These are phyloP conservation scores for Chaetura pelagica DNA, from an alignment of 2,113 vertebrate genomes.

Conservation along the genomic window DNA sequence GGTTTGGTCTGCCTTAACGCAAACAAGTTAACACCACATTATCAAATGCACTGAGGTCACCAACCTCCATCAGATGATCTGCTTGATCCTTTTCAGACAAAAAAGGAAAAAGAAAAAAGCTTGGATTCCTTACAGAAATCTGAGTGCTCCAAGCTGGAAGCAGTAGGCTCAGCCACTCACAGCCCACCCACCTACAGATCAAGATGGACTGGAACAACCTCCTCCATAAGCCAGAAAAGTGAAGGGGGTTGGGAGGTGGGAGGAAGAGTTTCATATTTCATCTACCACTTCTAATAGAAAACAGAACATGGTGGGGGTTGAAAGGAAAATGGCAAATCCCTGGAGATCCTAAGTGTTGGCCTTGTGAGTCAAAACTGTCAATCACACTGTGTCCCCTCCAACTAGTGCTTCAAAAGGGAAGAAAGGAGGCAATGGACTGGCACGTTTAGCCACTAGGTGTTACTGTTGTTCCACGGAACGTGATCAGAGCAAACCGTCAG, in stretches of 20 bases:
- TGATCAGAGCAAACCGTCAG: neutral
- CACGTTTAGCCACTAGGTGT: constrained; percentile 62
- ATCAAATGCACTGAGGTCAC: constrained; percentile 56
- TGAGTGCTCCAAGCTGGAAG: constrained; percentile 44
- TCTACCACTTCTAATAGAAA: constrained; percentile 67
- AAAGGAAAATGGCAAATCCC: constrained; percentile 41
- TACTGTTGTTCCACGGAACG: constrained; percentile 60
- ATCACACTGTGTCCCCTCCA: constrained; percentile 10
- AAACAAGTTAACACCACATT: constrained; percentile 57
- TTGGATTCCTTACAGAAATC: constrained; percentile 29
- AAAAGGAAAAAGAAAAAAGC: neutral
- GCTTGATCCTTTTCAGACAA: neutral
- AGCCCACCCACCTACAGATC: constrained; percentile 67
- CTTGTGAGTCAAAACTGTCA: constrained; percentile 46
- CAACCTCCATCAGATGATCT: constrained; percentile 20
- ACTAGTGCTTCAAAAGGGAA: neutral
- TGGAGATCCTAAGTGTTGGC: neutral
- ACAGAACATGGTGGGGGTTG: constrained; percentile 47
- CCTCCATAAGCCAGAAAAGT: constrained; percentile 33
- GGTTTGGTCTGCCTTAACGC: constrained; percentile 8
- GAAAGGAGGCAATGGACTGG: neutral
- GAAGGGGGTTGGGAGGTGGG: neutral
- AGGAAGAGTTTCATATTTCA: constrained; percentile 61
- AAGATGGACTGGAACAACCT: constrained; percentile 47
- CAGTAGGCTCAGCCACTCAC: constrained; percentile 21